Conservation (phyloP, 1,140 invertebrate genomes). For the Orchesella cincta region DNA sequence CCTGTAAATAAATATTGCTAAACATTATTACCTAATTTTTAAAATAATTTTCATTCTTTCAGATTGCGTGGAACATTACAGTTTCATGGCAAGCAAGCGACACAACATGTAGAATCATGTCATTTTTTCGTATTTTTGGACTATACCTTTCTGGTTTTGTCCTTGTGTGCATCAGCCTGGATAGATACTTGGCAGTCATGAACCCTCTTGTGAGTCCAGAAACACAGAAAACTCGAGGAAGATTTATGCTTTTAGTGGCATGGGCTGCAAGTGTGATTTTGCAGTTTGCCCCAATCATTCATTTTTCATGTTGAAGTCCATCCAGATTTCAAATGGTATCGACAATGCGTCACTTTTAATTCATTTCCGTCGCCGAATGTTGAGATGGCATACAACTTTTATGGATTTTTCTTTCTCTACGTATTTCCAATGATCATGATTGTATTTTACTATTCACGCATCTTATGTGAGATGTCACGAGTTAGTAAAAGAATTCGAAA, state of each 20-base stretch:
- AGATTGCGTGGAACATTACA: not conserved
- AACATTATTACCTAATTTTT: not conserved
- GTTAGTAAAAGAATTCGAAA: too few species aligned
- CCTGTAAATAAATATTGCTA: not conserved
- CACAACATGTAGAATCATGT: slow-evolving; percentile 68
- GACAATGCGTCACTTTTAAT: slow-evolving; percentile 79
- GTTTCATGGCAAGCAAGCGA: not conserved
- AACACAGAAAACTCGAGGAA: slow-evolving; percentile 70
- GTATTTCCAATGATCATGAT: too few species aligned
- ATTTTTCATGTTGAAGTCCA: slow-evolving; percentile 80
- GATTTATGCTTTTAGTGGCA: slow-evolving; percentile 70
- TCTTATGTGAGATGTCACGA: too few species aligned
- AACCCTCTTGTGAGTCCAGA: slow-evolving; percentile 72
- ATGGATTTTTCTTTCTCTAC: too few species aligned
- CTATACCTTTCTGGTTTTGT: slow-evolving; percentile 83
- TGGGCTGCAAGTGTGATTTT: slow-evolving; percentile 76
- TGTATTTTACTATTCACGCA: too few species aligned
- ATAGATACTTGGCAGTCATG: slow-evolving; percentile 81
- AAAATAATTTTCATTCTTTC: too few species aligned
- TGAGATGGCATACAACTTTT: too few species aligned
- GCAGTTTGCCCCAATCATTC: slow-evolving; percentile 78
- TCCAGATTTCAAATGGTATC: slow-evolving; percentile 72
- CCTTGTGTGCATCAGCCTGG: slow-evolving; percentile 81
- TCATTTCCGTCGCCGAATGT: slow-evolving; percentile 66
- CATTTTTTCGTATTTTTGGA: slow-evolving; percentile 81